Base-by-base conservation (phyloP, 2,888 invertebrate genomes). In the Conchocele bisecta region DNA sequence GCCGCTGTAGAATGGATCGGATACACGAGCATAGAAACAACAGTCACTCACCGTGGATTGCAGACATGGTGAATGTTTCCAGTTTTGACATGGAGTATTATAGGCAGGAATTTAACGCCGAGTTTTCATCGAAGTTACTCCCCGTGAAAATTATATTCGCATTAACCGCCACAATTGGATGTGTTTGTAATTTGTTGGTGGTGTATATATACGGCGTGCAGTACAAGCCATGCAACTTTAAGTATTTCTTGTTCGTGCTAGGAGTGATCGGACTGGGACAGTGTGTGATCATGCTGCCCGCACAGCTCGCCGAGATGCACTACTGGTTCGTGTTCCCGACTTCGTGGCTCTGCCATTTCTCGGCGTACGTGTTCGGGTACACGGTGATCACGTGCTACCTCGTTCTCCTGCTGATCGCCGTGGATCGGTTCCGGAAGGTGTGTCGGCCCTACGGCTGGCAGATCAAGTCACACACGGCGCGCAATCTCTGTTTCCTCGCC, bases 311-410 rank as follows among this genome's bases (percentile, higher is more conserved):
- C 7, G 76, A 76, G 44, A 76, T 76, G 76, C 76, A 76, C 39
- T 76, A 76, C 56, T 76, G 76, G 76, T 76, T 76, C 33, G 44
- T 53, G 7, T 76, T 72, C 35, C 76, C 76, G n/a, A 70, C 69
- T 1, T 73, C 76, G 1, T 76, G 76, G 76, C 56, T 76, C 0
- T 76, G 76, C 35, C 69, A 73, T 6, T 69, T 61, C 11, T 76
- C 76, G 1, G 76, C 76, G 4, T 76, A 76, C 24, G 72, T 76
- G 0, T 76, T 76, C 41, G 69, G 69, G 7, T 72, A 73, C 24
- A 70, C 76, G 13, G 58, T 72, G 4, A 76, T 76, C 37, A 54
- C 63, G 3, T 73, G 76, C 39, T 76, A 73, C 24, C 59, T 69
- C 28, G 57, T 76, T 1, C 53, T 76, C 11, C 44, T 76, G 31